Evolutionary conservation across 2,888 invertebrate genomes (phyloP), one percentile per base, ranked within the genome.

Genomic region (Piscicola geometra): DNA sequence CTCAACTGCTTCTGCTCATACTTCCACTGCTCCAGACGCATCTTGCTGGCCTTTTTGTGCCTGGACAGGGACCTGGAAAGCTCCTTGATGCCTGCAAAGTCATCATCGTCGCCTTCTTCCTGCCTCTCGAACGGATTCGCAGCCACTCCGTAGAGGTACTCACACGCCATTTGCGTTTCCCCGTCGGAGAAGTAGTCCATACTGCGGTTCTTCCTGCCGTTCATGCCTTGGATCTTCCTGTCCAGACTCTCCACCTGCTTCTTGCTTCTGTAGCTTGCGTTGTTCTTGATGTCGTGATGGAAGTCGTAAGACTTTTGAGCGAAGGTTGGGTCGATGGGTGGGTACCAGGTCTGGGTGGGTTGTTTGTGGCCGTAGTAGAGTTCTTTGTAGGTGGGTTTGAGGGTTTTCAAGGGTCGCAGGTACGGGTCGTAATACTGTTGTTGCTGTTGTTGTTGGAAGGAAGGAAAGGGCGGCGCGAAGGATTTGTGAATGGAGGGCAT

Each of bases 161-260:
- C 56, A 21, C 33, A 18, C 12, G 30, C 50, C 56, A 72, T 28
- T 56, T 75, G 66, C 18, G 79, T 71, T 9, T 80, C 79, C 15
- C 78, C 77, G 75, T 80, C 80, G 0, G 79, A 80, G 36, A 75
- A 75, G 70, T 80, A 80, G 70, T 80, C 80, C 66, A 78, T 67
- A 32, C 71, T 71, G 18, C 71, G 56, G 25, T 56, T 25, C 60
- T 72, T 72, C 1, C 33, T 32, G 50, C 47, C 33, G n/a, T 32
- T 52, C 0, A 1, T 18, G 28, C 72, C 72, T 18, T 72, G 47
- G 18, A 50, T 56, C 47, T 50, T 52, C 3, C 72, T 28, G 47
- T 72, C 72, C 56, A 72, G 35, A 72, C 72, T 72, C 47, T 72
- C 72, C 33, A 52, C 72, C 25, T 72, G 72, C 1, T 36, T 47